These are phyloP conservation scores for Falco rusticolus DNA, from an alignment of 2,797 vertebrate genomes.

Conservation along the genomic window DNA sequence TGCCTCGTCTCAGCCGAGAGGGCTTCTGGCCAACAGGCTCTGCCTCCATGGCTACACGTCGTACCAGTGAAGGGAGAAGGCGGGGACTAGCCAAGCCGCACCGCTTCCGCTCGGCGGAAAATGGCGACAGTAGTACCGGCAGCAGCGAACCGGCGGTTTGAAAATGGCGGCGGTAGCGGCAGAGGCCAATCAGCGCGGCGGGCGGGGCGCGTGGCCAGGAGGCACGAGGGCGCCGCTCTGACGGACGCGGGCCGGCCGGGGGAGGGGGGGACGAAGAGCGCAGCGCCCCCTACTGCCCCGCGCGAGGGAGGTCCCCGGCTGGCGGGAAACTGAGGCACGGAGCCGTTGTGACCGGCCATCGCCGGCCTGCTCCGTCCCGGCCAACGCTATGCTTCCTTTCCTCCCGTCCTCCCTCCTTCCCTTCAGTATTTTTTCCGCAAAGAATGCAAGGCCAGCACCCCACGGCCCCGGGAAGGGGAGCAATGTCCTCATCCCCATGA, in stretches of 20 bases:
- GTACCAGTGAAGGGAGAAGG: too few relatives aligned
- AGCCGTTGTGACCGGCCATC: background rate
- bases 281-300: background rate
- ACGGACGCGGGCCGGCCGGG: background rate
- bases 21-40: background rate
- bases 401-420: background rate
- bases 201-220: background rate
- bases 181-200: background rate
- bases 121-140: background rate
- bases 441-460: fast-evolving
- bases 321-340: background rate
- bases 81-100: fast-evolving
- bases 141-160: conserved; percentile 14
- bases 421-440: background rate
- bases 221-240: background rate
- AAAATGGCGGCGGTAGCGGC: conserved; percentile 39
- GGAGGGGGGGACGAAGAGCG: too few relatives aligned
- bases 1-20: background rate
- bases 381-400: background rate
- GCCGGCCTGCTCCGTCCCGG: too few relatives aligned
- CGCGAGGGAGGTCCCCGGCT: background rate
- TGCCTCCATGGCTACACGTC: background rate
- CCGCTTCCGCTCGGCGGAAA: background rate
- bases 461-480: fast-evolving
- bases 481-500: fast-evolving